Conservation (phyloP, 1,140 invertebrate genomes). For the Drosophila lini region DNA sequence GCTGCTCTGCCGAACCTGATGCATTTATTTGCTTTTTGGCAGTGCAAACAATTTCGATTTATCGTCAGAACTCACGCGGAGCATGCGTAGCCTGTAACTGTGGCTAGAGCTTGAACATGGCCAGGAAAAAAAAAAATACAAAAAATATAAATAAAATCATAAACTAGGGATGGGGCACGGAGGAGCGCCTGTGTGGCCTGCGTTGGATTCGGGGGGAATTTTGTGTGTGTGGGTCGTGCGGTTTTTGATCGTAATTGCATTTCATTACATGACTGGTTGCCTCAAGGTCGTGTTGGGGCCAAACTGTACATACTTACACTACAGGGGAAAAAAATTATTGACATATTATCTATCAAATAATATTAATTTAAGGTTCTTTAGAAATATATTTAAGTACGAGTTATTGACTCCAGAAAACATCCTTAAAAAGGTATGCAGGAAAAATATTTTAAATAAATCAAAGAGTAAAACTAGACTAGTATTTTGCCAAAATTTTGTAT, state of each 20-base stretch:
- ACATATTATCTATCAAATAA: too few relatives aligned
- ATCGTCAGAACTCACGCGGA: conserved; percentile 78
- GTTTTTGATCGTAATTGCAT: conserved; percentile 79
- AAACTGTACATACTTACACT: conserved; percentile 45
- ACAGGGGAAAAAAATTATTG: neutral
- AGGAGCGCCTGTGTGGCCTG: conserved; percentile 43
- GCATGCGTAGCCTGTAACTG: conserved; percentile 61
- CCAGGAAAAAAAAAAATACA: conserved; percentile 9
- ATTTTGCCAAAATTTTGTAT: neutral
- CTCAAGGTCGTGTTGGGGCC: conserved; percentile 71
- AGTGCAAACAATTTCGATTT: conserved; percentile 83
- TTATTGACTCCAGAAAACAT: too few relatives aligned
- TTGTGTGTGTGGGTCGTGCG: conserved; percentile 73
- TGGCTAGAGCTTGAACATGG: conserved; percentile 12
- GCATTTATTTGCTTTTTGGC: conserved; percentile 82
- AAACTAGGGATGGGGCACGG: neutral
- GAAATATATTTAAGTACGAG: too few relatives aligned
- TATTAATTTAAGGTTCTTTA: too few relatives aligned
- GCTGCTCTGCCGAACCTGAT: conserved; percentile 46
- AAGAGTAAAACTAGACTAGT: too few relatives aligned
- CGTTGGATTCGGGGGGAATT: conserved; percentile 15
- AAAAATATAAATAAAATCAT: conserved; percentile 8
- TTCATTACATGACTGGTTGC: conserved; percentile 79
- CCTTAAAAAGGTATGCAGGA: too few relatives aligned
- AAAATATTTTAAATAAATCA: neutral